Conservation (phyloP, 1,140 invertebrate genomes). For the Luehdorfia chinensis region DNA sequence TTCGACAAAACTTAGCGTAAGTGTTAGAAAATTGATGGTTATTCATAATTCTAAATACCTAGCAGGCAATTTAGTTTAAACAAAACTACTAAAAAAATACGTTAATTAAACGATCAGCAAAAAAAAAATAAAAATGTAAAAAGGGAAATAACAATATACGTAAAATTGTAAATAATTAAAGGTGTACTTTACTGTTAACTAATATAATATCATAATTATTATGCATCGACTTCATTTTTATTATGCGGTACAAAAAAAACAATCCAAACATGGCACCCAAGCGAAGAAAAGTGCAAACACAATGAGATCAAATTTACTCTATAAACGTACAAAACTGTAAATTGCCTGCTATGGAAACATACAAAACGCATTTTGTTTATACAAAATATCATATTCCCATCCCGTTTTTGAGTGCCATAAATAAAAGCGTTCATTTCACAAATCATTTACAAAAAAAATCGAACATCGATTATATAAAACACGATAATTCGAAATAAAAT, state of each 20-base stretch:
- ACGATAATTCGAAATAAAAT: constrained; percentile 4
- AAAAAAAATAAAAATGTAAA: constrained; percentile 23
- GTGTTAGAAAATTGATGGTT: constrained; percentile 70
- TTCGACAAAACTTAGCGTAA: constrained; percentile 71
- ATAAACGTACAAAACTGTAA: constrained; percentile 37
- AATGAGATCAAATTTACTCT: constrained; percentile 67
- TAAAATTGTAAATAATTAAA: constrained; percentile 34
- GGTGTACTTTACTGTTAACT: constrained; percentile 18
- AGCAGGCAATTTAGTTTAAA: constrained; percentile 65
- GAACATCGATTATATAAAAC: neutral
- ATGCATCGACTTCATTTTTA: constrained; percentile 47
- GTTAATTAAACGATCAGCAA: constrained; percentile 16
- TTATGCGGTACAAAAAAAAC: constrained; percentile 40
- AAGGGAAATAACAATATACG: constrained; percentile 24
- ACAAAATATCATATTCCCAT: constrained; percentile 34
- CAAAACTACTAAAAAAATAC: constrained; percentile 37
- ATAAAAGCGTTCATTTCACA: constrained; percentile 20
- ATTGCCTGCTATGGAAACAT: constrained; percentile 64
- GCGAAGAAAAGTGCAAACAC: constrained; percentile 48
- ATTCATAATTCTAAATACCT: constrained; percentile 58
- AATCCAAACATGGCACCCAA: constrained; percentile 60
- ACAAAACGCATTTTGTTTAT: constrained; percentile 39
- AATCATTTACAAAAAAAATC: constrained; percentile 17
- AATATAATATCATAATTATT: constrained; percentile 38
- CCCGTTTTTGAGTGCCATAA: constrained; percentile 37